Conservation (phyloP, 2,797 vertebrate genomes). For the Thaleichthys pacificus region DNA sequence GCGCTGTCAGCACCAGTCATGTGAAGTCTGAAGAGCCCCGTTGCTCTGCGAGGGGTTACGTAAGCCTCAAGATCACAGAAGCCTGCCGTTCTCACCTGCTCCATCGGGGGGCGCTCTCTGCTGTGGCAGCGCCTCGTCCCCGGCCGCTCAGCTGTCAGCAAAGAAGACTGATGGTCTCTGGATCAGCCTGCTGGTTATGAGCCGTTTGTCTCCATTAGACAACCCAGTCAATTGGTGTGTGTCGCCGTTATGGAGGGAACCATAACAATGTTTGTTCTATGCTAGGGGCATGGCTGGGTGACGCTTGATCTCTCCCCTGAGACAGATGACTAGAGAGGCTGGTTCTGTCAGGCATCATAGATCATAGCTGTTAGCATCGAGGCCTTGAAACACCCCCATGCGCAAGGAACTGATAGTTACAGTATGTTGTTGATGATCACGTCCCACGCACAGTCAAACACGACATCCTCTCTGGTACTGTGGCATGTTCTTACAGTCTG, state of each 20-base stretch:
- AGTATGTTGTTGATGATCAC: background rate
- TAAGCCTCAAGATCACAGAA: background rate
- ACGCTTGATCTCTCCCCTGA: conserved; percentile 1
- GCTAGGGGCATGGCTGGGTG: background rate
- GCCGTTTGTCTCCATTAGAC: conserved; percentile 16
- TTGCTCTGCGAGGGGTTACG: background rate
- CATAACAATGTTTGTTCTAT: background rate
- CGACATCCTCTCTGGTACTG: background rate
- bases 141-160: conserved; percentile 58
- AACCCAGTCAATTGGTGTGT: conserved; percentile 5
- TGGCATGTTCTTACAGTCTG: too few relatives aligned
- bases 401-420: background rate
- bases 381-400: background rate
- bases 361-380: background rate
- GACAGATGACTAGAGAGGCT: background rate
- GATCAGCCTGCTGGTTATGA: background rate
- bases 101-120: conserved; percentile 7
- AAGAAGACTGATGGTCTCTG: conserved; percentile 32
- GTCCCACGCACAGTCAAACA: background rate
- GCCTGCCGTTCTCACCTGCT: conserved; percentile 15
- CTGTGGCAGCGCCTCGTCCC: conserved; percentile 12
- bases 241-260: conserved; percentile 3
- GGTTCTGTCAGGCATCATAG: background rate
- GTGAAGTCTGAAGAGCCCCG: background rate
- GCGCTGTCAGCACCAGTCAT: too few relatives aligned